Conservation (phyloP, 1,140 invertebrate species). For the Calephelis nemesis region DNA sequence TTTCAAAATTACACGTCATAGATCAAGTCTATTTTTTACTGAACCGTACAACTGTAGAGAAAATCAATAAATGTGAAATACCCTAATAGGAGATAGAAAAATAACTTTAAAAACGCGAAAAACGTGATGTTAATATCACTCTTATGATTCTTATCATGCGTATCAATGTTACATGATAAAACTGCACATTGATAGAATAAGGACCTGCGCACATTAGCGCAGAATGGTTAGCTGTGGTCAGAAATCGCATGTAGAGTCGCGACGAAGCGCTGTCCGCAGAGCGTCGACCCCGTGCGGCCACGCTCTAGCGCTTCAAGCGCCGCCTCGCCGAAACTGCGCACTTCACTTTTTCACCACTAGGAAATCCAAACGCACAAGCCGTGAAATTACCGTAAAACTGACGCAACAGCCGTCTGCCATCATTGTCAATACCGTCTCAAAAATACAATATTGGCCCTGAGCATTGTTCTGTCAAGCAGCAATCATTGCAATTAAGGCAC, state of each 20-base stretch:
- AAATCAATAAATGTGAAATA: too few relatives aligned
- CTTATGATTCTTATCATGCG: not conserved
- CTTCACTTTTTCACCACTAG: constrained; percentile 76
- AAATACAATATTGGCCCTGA: constrained; percentile 22
- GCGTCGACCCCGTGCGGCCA: constrained; percentile 69
- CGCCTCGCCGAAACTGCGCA: constrained; percentile 74
- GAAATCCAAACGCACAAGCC: constrained; percentile 64
- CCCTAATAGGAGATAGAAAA: too few relatives aligned
- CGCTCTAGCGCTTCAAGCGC: constrained; percentile 56
- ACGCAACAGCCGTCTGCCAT: constrained; percentile 50
- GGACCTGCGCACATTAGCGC: not conserved
- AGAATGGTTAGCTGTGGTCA: constrained; percentile 30
- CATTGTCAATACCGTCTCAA: constrained; percentile 41
- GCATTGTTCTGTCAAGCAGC: constrained; percentile 33
- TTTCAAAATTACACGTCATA: too few relatives aligned
- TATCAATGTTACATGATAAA: not conserved
- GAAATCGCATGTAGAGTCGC: not conserved
- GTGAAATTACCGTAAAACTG: constrained; percentile 75
- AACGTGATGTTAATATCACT: not conserved
- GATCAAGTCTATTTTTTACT: too few relatives aligned
- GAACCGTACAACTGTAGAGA: too few relatives aligned
- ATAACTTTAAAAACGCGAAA: too few relatives aligned
- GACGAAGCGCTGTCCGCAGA: constrained; percentile 27
- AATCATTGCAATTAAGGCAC: constrained; percentile 33
- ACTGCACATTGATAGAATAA: not conserved